These are phyloP conservation scores for Aphidius colemani DNA, from an alignment of 2,888 invertebrate species.

Conservation along the genomic window DNA sequence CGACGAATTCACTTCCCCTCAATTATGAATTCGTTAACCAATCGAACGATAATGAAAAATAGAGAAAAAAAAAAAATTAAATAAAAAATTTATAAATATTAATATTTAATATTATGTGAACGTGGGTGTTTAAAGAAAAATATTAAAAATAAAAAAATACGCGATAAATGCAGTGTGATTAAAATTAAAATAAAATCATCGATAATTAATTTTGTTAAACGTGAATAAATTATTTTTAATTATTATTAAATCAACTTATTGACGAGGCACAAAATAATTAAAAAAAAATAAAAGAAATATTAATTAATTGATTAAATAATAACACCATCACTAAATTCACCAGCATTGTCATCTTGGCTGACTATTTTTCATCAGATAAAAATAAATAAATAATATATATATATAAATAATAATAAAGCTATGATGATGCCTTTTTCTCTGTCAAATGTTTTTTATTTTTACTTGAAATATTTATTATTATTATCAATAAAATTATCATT, in stretches of 20 bases:
- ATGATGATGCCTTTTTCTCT: too few relatives aligned
- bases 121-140: too few relatives aligned
- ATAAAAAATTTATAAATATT: background rate
- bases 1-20: slow-evolving; percentile 21
- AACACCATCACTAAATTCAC: too few relatives aligned
- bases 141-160: too few relatives aligned
- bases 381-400: background rate
- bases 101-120: too few relatives aligned
- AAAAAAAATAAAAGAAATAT: slow-evolving; percentile 3
- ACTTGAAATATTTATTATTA: slow-evolving; percentile 8
- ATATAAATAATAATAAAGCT: too few relatives aligned
- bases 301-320: background rate
- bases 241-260: too few relatives aligned
- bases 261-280: background rate
- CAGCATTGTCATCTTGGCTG: too few relatives aligned
- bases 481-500: slow-evolving; percentile 19
- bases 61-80: slow-evolving; percentile 5
- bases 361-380: background rate
- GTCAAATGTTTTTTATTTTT: too few relatives aligned
- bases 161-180: slow-evolving; percentile 3
- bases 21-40: slow-evolving; percentile 18
- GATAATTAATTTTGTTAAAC: background rate
- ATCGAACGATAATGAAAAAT: background rate
- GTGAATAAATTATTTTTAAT: too few relatives aligned
- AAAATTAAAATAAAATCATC: background rate